These are phyloP conservation scores for Copidosoma floridanum DNA, from an alignment of 1,140 invertebrate species.

Conservation along the genomic window DNA sequence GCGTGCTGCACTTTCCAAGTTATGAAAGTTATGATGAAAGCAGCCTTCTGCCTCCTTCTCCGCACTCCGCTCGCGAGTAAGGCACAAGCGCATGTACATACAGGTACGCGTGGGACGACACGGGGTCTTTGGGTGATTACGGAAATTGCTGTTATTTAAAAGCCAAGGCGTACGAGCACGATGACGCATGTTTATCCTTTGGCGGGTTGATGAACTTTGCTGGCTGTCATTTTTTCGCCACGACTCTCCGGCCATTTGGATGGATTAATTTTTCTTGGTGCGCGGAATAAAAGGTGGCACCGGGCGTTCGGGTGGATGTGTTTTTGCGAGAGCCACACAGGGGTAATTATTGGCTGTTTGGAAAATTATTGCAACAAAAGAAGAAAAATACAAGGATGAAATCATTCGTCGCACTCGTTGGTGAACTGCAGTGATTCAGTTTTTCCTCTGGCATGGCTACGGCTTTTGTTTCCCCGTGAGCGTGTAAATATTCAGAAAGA, in stretches of 20 bases:
- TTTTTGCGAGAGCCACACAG: too few species aligned
- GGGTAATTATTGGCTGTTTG: too few species aligned
- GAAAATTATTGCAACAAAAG: too few species aligned
- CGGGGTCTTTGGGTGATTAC: neutral
- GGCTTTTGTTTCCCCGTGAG: too few species aligned
- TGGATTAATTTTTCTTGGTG: neutral
- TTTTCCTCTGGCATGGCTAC: too few species aligned
- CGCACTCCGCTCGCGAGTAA: neutral
- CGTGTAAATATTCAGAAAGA: too few species aligned
- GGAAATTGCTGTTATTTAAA: neutral
- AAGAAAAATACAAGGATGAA: too few species aligned
- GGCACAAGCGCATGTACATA: too few species aligned
- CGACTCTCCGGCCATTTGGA: slow-evolving; percentile 6
- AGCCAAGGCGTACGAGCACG: neutral
- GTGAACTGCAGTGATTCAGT: too few species aligned
- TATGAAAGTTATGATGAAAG: slow-evolving; percentile 24
- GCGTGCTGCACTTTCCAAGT: slow-evolving; percentile 16
- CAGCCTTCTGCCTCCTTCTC: neutral
- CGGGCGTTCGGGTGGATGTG: too few species aligned
- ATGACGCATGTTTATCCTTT: neutral
- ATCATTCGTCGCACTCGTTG: too few species aligned
- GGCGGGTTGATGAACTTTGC: neutral
- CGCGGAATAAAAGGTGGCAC: too few species aligned
- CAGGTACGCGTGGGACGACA: neutral
- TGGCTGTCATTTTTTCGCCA: neutral